Evolutionary conservation across 2,797 vertebrate genomes (phyloP).

Genomic region (Parotocinclus haroldoi): DNA sequence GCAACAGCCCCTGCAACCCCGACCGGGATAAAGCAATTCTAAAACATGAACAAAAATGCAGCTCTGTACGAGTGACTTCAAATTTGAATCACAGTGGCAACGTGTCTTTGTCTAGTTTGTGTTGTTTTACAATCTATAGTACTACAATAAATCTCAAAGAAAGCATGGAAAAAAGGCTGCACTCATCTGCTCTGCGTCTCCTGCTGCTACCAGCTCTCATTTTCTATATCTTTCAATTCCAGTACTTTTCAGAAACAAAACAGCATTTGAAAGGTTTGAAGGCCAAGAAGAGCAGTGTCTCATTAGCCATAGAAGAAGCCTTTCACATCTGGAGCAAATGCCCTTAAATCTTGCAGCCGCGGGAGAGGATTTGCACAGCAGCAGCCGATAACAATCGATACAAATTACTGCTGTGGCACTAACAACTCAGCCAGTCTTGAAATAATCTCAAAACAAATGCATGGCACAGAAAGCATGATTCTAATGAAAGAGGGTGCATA

Average conservation of each 20-base stretch:
- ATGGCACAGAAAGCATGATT: background rate
- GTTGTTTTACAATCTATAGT: no score
- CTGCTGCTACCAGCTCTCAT: no score
- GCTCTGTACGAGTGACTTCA: no score
- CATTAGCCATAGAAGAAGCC: conserved; percentile 61
- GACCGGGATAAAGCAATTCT: no score
- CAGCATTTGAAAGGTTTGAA: conserved; percentile 23
- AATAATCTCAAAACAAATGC: conserved; percentile 40
- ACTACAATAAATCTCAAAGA: no score
- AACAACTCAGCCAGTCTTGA: conserved; percentile 28
- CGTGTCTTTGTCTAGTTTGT: no score
- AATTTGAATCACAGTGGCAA: no score
- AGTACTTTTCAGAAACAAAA: background rate
- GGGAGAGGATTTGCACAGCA: conserved; percentile 21
- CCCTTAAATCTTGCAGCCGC: conserved; percentile 56
- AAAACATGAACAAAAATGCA: no score
- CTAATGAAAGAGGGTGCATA: conserved; percentile 18
- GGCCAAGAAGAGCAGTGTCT: conserved; percentile 58
- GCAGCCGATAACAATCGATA: conserved; percentile 44
- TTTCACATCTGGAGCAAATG: conserved; percentile 49
- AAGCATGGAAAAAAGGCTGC: no score
- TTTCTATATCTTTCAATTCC: no score
- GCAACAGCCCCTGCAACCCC: no score
- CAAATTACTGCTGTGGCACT: conserved; percentile 22
- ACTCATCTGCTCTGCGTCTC: no score